Conservation (phyloP, 1,140 invertebrate species). For the Lamellibrachia luymesi region DNA sequence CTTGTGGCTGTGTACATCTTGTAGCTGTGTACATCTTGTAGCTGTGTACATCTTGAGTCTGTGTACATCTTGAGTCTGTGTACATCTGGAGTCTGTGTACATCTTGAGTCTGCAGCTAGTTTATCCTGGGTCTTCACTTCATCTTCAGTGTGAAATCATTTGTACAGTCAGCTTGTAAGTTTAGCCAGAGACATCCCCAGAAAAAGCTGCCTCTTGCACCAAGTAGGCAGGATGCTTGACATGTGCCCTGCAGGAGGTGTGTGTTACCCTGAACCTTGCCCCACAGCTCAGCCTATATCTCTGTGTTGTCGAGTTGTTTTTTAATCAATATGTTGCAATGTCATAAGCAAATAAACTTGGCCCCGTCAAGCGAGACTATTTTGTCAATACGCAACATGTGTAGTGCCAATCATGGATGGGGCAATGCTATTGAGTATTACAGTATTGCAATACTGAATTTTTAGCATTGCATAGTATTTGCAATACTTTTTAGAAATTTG, state of each 20-base stretch:
- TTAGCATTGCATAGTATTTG: too few relatives aligned
- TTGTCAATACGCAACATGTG: background rate
- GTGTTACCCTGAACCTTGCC: background rate
- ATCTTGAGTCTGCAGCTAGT: background rate
- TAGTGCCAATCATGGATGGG: background rate
- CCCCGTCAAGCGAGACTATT: background rate
- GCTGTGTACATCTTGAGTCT: too few relatives aligned
- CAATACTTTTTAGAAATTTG: too few relatives aligned
- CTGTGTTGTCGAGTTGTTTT: background rate
- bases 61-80: too few relatives aligned
- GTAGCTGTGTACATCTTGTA: too few relatives aligned
- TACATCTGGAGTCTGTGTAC: background rate
- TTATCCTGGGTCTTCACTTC: background rate
- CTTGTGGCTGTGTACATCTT: too few relatives aligned
- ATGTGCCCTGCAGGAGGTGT: background rate
- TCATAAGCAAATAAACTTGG: background rate
- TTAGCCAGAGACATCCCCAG: background rate
- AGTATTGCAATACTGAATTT: too few relatives aligned
- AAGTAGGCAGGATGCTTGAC: background rate
- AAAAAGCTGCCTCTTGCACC: background rate
- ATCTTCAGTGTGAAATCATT: background rate
- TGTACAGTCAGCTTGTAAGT: background rate
- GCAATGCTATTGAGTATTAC: too few relatives aligned
- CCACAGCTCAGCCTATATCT: background rate
- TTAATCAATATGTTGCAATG: background rate